Evolutionary conservation across 2,113 vertebrate genomes (phyloP), one percentile per base, ranked within the genome.

Genomic region (Mohoua ochrocephala): DNA sequence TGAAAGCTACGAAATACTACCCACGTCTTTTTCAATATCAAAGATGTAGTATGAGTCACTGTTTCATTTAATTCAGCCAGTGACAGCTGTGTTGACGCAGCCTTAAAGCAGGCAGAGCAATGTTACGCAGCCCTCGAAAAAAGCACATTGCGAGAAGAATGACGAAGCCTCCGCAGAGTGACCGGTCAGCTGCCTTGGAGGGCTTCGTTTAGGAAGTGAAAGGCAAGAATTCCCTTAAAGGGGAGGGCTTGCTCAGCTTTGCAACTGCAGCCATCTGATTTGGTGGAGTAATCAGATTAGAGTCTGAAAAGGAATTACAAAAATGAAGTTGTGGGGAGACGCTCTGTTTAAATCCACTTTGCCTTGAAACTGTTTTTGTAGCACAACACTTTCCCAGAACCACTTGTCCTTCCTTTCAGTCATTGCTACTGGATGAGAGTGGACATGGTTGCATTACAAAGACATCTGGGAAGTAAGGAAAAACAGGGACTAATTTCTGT

Each of bases 31-130:
- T 89, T 63, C 82, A 84, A 37, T 88, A 90, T 65, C 82, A 82
- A 70, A 82, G 53, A 37, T 90, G 56, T 92, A 84, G 71, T 81
- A 56, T 97, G 97, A 96, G 73, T 97, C 95, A 96, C 70, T 49
- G 61, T 67, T 96, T 95, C 69, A 28, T 94, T 95, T 94, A 88
- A 82, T 91, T 80, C 78, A 93, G 84, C 67, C 68, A 63, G 85
- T 54, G 86, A 86, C 82, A 95, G 81, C 92, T 95, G 75, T 33
- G 35, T 42, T 91, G 87, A 39, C 24, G 53, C 52, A 92, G 79
- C 71, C 80, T 91, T 69, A 83, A 87, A 59, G 60, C 47, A 54
- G 82, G 35, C 77, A 82, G 63, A 89, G 60, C 73, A 60, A 73
- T 13, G 31, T 61, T 85, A 69, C 8, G 2, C 39, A 81, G 84